A percentile compares a stretch with the other conserved stretches of the same genome.
Conservation (phyloP, 2,797 vertebrate genomes). For the Botia kubotai region DNA sequence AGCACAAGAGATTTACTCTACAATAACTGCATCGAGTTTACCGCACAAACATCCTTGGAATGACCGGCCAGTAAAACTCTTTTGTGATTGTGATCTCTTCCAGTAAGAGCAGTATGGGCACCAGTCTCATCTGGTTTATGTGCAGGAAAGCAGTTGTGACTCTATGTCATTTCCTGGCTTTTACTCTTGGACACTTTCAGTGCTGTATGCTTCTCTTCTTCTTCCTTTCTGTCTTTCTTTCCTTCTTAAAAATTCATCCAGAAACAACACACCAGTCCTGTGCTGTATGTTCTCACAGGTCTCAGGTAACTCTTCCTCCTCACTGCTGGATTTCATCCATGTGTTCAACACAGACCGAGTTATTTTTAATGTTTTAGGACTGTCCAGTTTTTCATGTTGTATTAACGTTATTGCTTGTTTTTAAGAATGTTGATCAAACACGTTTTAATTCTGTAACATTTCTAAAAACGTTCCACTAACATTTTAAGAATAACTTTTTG, state of each 20-base stretch:
- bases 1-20: too few species aligned
- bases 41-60: too few species aligned
- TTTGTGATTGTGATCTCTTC: not conserved
- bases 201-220: not conserved
- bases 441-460: too few species aligned
- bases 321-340: not conserved
- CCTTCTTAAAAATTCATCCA: not conserved
- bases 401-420: too few species aligned
- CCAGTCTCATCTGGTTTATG: not conserved
- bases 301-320: conserved; percentile 13
- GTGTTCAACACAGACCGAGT: not conserved
- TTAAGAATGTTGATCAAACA: too few species aligned
- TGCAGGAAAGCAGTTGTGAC: not conserved
- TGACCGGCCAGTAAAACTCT: too few species aligned
- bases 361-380: too few species aligned
- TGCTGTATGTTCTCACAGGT: not conserved
- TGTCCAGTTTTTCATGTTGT: too few species aligned
- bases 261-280: not conserved
- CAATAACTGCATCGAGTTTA: too few species aligned
- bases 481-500: too few species aligned
- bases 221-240: too few species aligned
- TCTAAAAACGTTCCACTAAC: too few species aligned
- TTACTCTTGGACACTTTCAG: not conserved
- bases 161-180: not conserved
- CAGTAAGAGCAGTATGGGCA: not conserved